Percentiles rank a stretch among this genome's conserved stretches.
Evolutionary conservation across 2,888 invertebrate species (phyloP).

Genomic region (Sialis lutaria): DNA sequence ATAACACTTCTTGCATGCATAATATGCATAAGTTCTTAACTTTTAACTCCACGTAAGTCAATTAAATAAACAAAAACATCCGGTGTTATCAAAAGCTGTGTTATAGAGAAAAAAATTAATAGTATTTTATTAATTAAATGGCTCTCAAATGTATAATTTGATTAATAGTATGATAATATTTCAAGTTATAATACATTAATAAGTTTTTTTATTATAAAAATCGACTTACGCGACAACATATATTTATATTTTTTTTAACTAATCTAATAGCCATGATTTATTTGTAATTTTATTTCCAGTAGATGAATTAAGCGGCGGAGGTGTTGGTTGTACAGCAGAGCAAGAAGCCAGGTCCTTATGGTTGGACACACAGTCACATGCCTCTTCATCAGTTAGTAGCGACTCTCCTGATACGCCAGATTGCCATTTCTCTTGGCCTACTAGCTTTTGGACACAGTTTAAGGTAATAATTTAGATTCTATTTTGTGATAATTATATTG

Average conservation of each 20-base stretch:
- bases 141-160: no score
- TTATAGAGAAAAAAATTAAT: no score
- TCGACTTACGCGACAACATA: background rate
- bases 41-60: no score
- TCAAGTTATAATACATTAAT: no score
- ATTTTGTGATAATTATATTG: background rate
- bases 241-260: background rate
- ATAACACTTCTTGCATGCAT: no score
- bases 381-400: constrained; percentile 42
- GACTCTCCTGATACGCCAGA: constrained; percentile 36
- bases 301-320: constrained; percentile 17
- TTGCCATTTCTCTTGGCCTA: constrained; percentile 48
- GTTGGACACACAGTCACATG: constrained; percentile 52
- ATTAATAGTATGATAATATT: no score
- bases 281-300: constrained; percentile 19
- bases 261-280: no score
- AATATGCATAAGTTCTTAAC: no score
- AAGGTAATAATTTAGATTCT: constrained; percentile 24
- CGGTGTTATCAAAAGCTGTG: no score
- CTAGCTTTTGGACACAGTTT: constrained; percentile 65
- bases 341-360: constrained; percentile 48
- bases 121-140: no score
- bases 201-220: no score
- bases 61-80: no score
- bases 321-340: constrained; percentile 21